Base-by-base conservation (phyloP, 2,113 vertebrate genomes). In the Oophaga pumilio region DNA sequence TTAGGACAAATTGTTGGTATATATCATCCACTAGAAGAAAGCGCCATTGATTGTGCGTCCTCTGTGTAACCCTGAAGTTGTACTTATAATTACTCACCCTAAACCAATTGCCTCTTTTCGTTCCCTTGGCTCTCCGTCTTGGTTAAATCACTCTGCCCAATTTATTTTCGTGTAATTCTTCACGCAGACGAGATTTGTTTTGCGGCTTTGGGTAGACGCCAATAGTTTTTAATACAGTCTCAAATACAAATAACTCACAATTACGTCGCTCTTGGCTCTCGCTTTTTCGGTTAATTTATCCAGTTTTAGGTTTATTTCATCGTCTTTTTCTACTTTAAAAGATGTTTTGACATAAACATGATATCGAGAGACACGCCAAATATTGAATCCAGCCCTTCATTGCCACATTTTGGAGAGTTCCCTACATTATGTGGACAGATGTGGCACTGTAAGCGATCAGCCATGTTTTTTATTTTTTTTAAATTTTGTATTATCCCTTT, bases 41-140 rank as follows among this genome's bases (percentile, higher is more conserved):
- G 64, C 33, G 62, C 43, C 62, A 83, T 68, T 8, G 81, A 83
- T 83, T 66, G 81, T 17, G 49, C 22, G 81, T 68, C 81, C 81
- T 83, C 49, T 33, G 11, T 83, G 24, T 83, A 66, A 83, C 81
- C 81, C 81, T 68, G 43, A 24, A 68, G 62, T 5, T 26, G 18
- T 53, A 24, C 26, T 24, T 83, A 50, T 83, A 83, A 83, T 83
- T 83, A 83, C 81, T 83, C 81, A 83, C 81, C 62, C 53, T 33
- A 68, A 50, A 26, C 81, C 62, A 17, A 53, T 52, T 83, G 81
- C 81, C 59, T 68, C 22, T 49, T 52, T 24, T 50, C 9, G 8
- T 83, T 52, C 69, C 60, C 26, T 53, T 1, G 49, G 43, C 62
- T 52, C 64, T 83, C 64, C 33, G 64, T 83, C 81, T 83, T 83